These are phyloP conservation scores for Heliopora coerulea DNA, from an alignment of 92 coral and sea anemone species.

Conservation along the genomic window DNA sequence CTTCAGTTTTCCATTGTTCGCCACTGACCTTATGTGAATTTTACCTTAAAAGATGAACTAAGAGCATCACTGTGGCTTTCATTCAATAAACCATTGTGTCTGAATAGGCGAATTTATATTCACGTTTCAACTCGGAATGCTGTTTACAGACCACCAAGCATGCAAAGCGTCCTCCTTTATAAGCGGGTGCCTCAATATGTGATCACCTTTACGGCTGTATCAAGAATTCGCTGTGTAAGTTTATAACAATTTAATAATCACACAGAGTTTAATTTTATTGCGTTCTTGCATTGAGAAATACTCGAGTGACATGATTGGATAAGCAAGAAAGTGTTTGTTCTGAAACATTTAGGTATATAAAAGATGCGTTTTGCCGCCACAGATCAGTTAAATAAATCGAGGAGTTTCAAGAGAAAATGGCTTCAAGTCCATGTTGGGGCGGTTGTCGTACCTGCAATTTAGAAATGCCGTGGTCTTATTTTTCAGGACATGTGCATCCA, in stretches of 20 bases:
- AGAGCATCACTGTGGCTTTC: no score
- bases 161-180: no score
- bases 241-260: conserved; percentile 23
- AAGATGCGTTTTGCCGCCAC: not conserved
- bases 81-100: no score
- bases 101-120: no score
- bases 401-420: not conserved
- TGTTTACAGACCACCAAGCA: no score
- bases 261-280: conserved; percentile 1
- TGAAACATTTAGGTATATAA: conserved; percentile 6
- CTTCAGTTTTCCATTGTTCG: no score
- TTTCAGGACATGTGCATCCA: not conserved
- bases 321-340: not conserved
- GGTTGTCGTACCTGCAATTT: not conserved
- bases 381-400: not conserved
- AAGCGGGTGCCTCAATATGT: not conserved
- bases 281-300: conserved; percentile 7
- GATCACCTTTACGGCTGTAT: conserved; percentile 28
- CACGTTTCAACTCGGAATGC: no score
- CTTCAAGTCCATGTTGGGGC: not conserved
- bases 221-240: conserved; percentile 7
- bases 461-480: not conserved
- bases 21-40: no score
- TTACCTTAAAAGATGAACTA: no score
- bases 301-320: conserved; percentile 2